Conservation (phyloP, 2,797 vertebrate species). For the Siniperca obscura region DNA sequence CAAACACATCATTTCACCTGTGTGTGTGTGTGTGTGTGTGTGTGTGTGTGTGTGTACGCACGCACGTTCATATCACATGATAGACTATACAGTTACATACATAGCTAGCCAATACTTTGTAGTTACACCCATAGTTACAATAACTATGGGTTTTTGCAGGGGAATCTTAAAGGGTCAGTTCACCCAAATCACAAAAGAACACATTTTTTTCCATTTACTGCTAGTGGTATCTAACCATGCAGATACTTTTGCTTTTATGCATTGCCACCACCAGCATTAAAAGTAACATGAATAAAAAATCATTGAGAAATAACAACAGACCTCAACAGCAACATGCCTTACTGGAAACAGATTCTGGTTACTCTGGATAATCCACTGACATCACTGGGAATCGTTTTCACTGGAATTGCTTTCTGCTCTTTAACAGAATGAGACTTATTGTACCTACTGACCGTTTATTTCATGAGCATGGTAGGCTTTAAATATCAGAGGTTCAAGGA, state of each 20-base stretch:
- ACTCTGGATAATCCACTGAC: background rate
- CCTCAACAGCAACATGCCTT: background rate
- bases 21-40: conserved; percentile 2
- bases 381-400: background rate
- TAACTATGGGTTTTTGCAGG: background rate
- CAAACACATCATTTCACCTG: conserved; percentile 32
- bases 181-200: background rate
- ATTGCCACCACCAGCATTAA: background rate
- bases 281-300: background rate
- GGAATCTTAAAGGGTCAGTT: background rate
- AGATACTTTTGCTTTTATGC: background rate
- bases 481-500: background rate
- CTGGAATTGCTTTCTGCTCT: background rate
- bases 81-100: background rate
- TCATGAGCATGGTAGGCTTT: background rate
- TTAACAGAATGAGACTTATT: background rate
- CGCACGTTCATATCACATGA: background rate
- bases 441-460: background rate
- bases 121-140: background rate
- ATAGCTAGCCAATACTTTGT: no score
- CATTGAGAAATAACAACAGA: no score
- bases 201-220: background rate
- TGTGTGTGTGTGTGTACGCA: background rate
- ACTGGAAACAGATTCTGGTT: background rate
- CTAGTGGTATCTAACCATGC: background rate